Base-by-base conservation (phyloP, 2,113 vertebrate genomes). In the Chaetops frenatus region DNA sequence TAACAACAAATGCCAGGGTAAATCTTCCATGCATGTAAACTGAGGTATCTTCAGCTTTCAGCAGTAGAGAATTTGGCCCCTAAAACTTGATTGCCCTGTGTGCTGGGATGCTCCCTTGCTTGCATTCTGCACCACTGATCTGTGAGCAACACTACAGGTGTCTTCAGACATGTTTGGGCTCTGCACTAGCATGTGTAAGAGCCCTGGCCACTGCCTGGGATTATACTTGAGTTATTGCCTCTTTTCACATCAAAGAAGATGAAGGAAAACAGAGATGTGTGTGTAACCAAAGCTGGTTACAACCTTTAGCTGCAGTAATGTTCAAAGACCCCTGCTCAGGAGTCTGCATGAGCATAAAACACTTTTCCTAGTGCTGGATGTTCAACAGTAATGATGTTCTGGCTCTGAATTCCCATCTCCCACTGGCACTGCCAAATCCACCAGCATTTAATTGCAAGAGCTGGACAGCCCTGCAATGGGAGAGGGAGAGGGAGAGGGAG, bases 371-470 rank as follows among this genome's bases (percentile, higher is more conserved):
- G 11, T 28, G 27, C 12, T 79, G 12, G 18, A 44, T 87, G 90
- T 81, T 28, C 62, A 81, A n/a, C 13, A 62, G 3, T 8, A n/a
- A 19, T 28, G 16, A 25, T 27, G 4, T 29, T 66, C 67, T 83
- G 33, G 9, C 22, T 82, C 45, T 88, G 29, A 38, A 74, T 73
- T 51, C 14, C 15, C 5, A 0, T 23, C 1, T 16, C 25, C 22
- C 14, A 6, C 7, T 22, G 56, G 23, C 21, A 33, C 14, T 70
- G 38, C 12, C 35, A 47, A 57, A 33, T 48, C 23, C 27, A 28
- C 12, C 0, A 0, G 7, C 0, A 0, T 38, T 10, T 50, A 54
- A 31, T 12, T 79, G 38, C 35, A 44, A 78, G 27, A 67, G 35
- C 12, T 83, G 42, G 14, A 42, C 31, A 81, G 21, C 18, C 38